Base-by-base conservation (phyloP, 2,113 vertebrate genomes). In the Bufo gargarizans region DNA sequence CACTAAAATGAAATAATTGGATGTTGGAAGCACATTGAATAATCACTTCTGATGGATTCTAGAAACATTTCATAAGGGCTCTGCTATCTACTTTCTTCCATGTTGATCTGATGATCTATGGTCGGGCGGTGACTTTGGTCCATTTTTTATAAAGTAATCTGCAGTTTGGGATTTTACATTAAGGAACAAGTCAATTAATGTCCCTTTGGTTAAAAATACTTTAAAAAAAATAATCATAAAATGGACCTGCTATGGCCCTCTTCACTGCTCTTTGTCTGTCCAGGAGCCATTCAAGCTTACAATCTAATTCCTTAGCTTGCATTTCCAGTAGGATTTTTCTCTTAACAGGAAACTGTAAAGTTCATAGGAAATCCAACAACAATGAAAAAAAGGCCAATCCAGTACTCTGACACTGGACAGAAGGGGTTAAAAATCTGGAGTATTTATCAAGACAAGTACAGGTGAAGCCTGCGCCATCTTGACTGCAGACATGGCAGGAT, bases 11-110 rank as follows among this genome's bases (percentile, higher is more conserved):
- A 53, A 82, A 69, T 53, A 67, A 69, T 69, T 50, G 6, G 11
- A 49, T 83, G 49, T 69, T 53, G 14, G 14, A 65, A 83, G 55
- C 47, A 22, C 69, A 83, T 69, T n/a, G 56, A 11, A 82, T 63
- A 10, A 61, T 82, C 14, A 17, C 13, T 3, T 82, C 47, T 33
- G 59, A 12, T 22, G 19, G 49, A 65, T 12, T 59, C 3, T 77
- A 53, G 76, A 50, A 77, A 55, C 76, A 53, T n/a, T 77, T 77
- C 20, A 77, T 77, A 55, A n/a, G 9, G 22, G 3, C 17, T 49
- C 6, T 50, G 0, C 74, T 20, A 50, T 77, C 13, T 45, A 0
- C 14, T 72, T 5, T 45, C 6, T 6, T 67, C 22, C 65, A 6
- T 10, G 2, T 67, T 22, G 33, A 33, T 22, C n/a, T 67, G 22